A percentile compares a stretch with the other conserved stretches of the same genome.
Conservation (phyloP, 2,888 invertebrate genomes). For the Erpobdella octoculata region DNA sequence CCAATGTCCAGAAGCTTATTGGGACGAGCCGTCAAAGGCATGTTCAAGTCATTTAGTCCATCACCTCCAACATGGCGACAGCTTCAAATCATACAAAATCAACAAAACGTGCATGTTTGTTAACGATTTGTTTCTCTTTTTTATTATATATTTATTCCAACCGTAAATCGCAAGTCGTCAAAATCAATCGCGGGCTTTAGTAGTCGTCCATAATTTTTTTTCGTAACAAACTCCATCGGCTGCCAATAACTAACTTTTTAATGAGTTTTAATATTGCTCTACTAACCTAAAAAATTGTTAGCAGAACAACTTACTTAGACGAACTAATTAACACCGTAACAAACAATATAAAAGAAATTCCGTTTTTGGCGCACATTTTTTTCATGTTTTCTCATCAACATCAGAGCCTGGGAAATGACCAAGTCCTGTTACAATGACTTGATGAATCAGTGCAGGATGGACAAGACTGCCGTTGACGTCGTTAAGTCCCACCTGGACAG, state of each 20-base stretch:
- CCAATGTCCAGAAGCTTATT: slow-evolving; percentile 29
- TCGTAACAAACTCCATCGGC: too few species aligned
- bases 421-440: slow-evolving; percentile 23
- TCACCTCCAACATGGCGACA: slow-evolving; percentile 24
- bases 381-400: too few species aligned
- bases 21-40: slow-evolving; percentile 28
- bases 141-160: too few species aligned
- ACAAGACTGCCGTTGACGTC: slow-evolving; percentile 11
- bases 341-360: too few species aligned
- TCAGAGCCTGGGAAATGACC: slow-evolving; percentile 25
- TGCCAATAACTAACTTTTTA: too few species aligned
- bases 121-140: neutral
- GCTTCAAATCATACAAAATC: slow-evolving; percentile 17
- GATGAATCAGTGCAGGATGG: slow-evolving; percentile 12
- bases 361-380: too few species aligned
- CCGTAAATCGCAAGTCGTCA: too few species aligned
- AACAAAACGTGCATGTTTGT: slow-evolving; percentile 28
- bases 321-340: too few species aligned
- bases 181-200: too few species aligned
- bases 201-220: too few species aligned
- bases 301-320: neutral
- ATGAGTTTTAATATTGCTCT: too few species aligned
- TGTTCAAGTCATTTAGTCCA: slow-evolving; percentile 24
- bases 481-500: slow-evolving; percentile 20
- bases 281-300: too few species aligned